These are phyloP conservation scores for Schizothorax lantsangensis DNA, from an alignment of 2,797 vertebrate genomes.

Conservation along the genomic window DNA sequence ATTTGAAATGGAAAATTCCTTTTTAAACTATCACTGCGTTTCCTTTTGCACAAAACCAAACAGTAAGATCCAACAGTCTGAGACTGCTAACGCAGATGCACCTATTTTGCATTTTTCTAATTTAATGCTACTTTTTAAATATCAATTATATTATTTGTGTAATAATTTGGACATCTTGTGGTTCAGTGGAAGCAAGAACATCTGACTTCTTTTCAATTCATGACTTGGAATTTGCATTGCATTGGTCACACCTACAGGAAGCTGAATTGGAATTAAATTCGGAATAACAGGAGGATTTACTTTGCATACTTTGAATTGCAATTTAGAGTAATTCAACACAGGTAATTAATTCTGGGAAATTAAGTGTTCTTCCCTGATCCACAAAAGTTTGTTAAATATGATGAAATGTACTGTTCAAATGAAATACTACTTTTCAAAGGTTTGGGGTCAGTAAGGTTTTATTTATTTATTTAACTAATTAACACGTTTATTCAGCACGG, in stretches of 20 bases:
- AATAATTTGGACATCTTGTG: neutral
- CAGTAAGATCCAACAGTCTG: neutral
- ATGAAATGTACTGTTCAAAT: neutral
- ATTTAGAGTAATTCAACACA: neutral
- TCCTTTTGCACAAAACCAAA: neutral
- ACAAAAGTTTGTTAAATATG: neutral
- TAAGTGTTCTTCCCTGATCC: neutral
- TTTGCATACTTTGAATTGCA: too few species aligned
- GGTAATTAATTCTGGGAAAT: too few species aligned
- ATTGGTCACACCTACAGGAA: too few species aligned
- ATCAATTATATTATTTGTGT: neutral
- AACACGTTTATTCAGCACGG: neutral
- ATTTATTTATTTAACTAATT: neutral
- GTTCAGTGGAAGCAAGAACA: neutral
- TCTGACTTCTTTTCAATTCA: neutral
- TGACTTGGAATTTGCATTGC: neutral
- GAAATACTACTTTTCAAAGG: neutral
- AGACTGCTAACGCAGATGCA: neutral
- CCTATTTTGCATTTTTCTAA: neutral
- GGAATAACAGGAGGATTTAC: neutral
- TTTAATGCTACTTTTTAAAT: neutral
- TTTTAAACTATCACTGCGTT: neutral
- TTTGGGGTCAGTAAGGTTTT: neutral
- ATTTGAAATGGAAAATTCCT: slow-evolving; percentile 30
- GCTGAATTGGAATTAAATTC: neutral